Evolutionary conservation across 2,888 invertebrate genomes (phyloP).

Genomic region (Toxonevra muliebris): DNA sequence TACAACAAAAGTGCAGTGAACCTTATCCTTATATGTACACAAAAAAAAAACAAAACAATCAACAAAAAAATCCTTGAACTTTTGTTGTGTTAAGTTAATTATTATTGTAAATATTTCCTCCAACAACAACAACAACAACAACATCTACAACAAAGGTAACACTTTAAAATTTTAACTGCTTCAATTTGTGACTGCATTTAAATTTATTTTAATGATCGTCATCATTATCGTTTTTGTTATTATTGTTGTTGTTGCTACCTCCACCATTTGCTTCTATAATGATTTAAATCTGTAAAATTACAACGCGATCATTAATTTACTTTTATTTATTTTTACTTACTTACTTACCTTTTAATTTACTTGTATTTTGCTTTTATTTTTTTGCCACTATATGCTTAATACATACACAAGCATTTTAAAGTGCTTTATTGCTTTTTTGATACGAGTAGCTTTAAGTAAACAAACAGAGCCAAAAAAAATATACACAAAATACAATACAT

Average conservation of each 20-base stretch:
- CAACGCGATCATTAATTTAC: slow-evolving; percentile 24
- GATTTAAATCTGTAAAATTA: slow-evolving; percentile 24
- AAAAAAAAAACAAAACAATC: too few relatives aligned
- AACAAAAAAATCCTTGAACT: slow-evolving; percentile 37
- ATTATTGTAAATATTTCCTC: slow-evolving; percentile 42
- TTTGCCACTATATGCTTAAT: too few relatives aligned
- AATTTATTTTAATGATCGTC: slow-evolving; percentile 2
- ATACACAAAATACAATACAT: too few relatives aligned
- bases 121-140: slow-evolving; percentile 24
- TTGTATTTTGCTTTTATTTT: too few relatives aligned
- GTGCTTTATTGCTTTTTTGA: too few relatives aligned
- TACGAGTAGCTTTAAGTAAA: too few relatives aligned
- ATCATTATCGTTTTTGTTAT: not conserved
- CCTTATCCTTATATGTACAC: slow-evolving; percentile 12
- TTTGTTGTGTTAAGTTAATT: slow-evolving; percentile 32
- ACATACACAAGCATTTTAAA: too few relatives aligned
- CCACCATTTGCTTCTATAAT: too few relatives aligned
- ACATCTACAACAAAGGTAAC: slow-evolving; percentile 41
- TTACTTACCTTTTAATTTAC: too few relatives aligned
- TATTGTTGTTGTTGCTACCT: not conserved
- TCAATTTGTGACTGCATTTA: slow-evolving; percentile 51
- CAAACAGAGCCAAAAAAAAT: too few relatives aligned
- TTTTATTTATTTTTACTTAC: too few relatives aligned
- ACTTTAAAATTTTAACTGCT: slow-evolving; percentile 50
- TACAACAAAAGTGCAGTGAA: slow-evolving; percentile 9